Evolutionary conservation across 1,140 invertebrate genomes (phyloP).

Genomic region (Drosophila parvula): DNA sequence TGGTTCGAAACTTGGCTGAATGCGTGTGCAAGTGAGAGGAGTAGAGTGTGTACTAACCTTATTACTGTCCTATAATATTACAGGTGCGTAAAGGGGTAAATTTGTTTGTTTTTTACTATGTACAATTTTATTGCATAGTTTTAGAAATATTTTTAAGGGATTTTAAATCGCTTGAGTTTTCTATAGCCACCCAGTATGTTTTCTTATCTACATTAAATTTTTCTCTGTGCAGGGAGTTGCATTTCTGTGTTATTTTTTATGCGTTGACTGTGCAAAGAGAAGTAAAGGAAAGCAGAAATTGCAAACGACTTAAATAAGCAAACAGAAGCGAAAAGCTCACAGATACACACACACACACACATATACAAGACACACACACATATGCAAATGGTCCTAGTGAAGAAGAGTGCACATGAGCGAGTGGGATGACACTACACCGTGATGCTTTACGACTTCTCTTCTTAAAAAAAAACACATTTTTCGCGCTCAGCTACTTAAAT

Average conservation of each 20-base stretch:
- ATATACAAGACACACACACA: conserved; percentile 11
- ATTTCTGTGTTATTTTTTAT: conserved; percentile 76
- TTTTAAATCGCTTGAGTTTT: too few relatives aligned
- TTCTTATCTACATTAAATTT: not conserved
- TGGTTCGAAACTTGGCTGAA: not conserved
- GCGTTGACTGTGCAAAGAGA: conserved; percentile 74
- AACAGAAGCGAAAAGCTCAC: conserved; percentile 55
- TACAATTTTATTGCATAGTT: too few relatives aligned
- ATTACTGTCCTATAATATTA: too few relatives aligned
- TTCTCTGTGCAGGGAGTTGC: conserved; percentile 21
- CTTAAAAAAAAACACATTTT: conserved; percentile 58
- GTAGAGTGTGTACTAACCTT: too few relatives aligned
- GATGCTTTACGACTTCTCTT: conserved; percentile 56
- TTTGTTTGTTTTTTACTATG: too few relatives aligned
- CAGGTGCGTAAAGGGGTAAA: too few relatives aligned
- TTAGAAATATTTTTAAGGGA: too few relatives aligned
- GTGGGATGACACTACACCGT: not conserved
- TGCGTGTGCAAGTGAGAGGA: too few relatives aligned
- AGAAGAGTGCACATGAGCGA: conserved; percentile 8
- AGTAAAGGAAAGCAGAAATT: conserved; percentile 71
- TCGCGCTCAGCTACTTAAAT: conserved; percentile 71
- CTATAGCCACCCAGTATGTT: too few relatives aligned
- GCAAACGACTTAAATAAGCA: conserved; percentile 81
- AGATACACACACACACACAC: conserved; percentile 10
- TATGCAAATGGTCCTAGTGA: conserved; percentile 36